Percentiles rank a stretch among this genome's conserved stretches.
Conservation (phyloP, 2,888 invertebrate genomes). For the Diaprepes abbreviatus region DNA sequence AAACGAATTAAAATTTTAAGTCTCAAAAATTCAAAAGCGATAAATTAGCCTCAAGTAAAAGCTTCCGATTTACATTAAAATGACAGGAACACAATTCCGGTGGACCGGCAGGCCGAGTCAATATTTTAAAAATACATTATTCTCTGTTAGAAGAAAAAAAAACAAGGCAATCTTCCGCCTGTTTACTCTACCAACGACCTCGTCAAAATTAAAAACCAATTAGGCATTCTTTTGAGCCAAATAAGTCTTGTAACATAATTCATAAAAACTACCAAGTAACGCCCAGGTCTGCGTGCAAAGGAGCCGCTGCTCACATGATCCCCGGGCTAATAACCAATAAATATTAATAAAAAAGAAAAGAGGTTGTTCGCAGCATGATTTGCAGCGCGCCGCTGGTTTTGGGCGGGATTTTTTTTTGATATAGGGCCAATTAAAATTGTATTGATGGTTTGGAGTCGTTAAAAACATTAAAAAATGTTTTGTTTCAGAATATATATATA, state of each 20-base stretch:
- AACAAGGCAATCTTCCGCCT: slow-evolving; percentile 2
- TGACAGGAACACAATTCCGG: neutral
- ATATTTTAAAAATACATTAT: no score
- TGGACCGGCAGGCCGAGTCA: neutral
- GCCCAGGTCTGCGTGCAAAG: slow-evolving; percentile 27
- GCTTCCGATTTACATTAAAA: neutral
- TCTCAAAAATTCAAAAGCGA: no score
- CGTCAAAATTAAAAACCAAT: slow-evolving; percentile 34
- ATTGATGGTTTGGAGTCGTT: neutral
- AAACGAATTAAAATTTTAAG: no score
- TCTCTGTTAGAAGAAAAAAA: neutral
- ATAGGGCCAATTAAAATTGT: slow-evolving; percentile 8
- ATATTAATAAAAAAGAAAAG: slow-evolving; percentile 27
- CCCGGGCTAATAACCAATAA: slow-evolving; percentile 34
- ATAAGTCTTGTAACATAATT: slow-evolving; percentile 23
- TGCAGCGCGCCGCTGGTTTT: slow-evolving; percentile 20
- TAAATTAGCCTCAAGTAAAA: no score
- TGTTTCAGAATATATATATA: no score
- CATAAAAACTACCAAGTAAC: slow-evolving; percentile 35
- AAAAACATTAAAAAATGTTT: neutral
- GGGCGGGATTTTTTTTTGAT: slow-evolving; percentile 3
- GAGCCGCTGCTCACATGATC: slow-evolving; percentile 22
- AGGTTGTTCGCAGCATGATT: slow-evolving; percentile 18
- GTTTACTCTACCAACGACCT: slow-evolving; percentile 4
- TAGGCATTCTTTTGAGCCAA: slow-evolving; percentile 12